phyloP scores from a whole-genome alignment of 2,888 invertebrate species.

The Cryptophagus acutangulus region DNA sequence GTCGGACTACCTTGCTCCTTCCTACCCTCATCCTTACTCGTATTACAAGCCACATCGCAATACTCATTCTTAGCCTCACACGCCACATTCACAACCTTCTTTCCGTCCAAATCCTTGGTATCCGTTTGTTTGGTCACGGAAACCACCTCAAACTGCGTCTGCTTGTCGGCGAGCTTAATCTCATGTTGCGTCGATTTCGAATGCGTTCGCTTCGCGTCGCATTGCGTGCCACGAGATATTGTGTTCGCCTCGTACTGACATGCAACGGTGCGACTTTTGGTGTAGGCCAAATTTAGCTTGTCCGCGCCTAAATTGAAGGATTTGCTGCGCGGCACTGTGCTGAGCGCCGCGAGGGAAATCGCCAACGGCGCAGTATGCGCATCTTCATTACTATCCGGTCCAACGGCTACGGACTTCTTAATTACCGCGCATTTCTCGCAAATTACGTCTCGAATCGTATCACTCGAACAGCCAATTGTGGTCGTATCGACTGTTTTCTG shows the following conservation, averaged over 20 bases:
- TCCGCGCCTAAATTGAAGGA: constrained; percentile 59
- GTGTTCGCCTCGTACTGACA: constrained; percentile 32
- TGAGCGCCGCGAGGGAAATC: constrained; percentile 50
- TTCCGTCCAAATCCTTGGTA: constrained; percentile 36
- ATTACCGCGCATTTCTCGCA: constrained; percentile 52
- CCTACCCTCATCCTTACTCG: constrained; percentile 27
- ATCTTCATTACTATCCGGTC: constrained; percentile 47
- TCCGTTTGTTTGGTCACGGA: constrained; percentile 37
- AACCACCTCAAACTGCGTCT: constrained; percentile 36
- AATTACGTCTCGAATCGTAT: constrained; percentile 48
- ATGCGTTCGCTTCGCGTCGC: constrained; percentile 34
- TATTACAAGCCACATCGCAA: constrained; percentile 32
- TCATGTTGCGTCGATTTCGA: constrained; percentile 40
- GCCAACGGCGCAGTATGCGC: constrained; percentile 34
- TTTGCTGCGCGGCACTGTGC: constrained; percentile 52
- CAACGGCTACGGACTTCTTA: constrained; percentile 56
- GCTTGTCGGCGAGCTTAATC: constrained; percentile 34
- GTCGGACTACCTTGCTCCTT: constrained; percentile 34
- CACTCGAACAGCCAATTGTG: constrained; percentile 52
- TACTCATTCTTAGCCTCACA: constrained; percentile 31
- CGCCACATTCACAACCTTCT: constrained; percentile 31
- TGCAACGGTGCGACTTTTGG: constrained; percentile 52
- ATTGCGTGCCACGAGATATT: constrained; percentile 40
- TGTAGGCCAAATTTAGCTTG: constrained; percentile 44
- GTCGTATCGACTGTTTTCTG: constrained; percentile 46